A percentile compares a stretch with the other conserved stretches of the same genome.
phyloP scores from a whole-genome alignment of 2,113 vertebrate species.

The Puffinus mauretanicus region DNA sequence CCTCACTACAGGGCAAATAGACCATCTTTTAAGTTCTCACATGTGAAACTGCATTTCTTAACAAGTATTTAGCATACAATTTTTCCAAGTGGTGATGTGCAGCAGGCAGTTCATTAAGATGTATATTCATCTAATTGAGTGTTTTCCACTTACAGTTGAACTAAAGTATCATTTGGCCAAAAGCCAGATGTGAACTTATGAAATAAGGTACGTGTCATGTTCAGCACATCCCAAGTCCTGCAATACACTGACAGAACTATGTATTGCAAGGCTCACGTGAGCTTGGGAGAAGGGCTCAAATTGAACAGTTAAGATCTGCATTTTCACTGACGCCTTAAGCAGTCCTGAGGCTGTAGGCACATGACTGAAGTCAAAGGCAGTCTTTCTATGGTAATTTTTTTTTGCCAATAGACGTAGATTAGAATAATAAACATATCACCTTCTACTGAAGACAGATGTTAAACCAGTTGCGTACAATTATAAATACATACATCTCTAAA shows the following conservation, averaged over 20 bases:
- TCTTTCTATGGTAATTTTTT: not conserved
- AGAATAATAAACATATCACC: not conserved
- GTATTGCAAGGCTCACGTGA: not conserved
- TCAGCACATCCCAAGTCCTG: not conserved
- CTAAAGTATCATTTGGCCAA: constrained; percentile 42
- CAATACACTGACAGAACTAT: not conserved
- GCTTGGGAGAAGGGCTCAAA: not conserved
- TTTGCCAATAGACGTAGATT: not conserved
- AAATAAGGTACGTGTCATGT: not conserved
- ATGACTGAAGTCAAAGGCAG: not conserved
- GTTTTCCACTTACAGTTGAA: constrained; percentile 58
- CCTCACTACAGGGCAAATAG: not conserved
- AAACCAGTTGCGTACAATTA: not conserved
- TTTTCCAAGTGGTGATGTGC: not conserved
- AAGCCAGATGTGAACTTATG: constrained; percentile 6
- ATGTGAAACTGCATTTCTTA: constrained; percentile 9
- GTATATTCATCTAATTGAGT: constrained; percentile 42
- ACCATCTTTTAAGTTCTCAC: not conserved
- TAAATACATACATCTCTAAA: not conserved
- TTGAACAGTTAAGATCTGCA: not conserved
- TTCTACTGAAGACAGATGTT: not conserved
- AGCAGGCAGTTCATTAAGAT: constrained; percentile 23
- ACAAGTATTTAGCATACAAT: not conserved
- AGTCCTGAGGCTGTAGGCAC: not conserved
- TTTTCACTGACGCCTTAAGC: not conserved